Evolutionary conservation across 2,888 invertebrate genomes (phyloP).

Genomic region (Dolomedes plantarius): DNA sequence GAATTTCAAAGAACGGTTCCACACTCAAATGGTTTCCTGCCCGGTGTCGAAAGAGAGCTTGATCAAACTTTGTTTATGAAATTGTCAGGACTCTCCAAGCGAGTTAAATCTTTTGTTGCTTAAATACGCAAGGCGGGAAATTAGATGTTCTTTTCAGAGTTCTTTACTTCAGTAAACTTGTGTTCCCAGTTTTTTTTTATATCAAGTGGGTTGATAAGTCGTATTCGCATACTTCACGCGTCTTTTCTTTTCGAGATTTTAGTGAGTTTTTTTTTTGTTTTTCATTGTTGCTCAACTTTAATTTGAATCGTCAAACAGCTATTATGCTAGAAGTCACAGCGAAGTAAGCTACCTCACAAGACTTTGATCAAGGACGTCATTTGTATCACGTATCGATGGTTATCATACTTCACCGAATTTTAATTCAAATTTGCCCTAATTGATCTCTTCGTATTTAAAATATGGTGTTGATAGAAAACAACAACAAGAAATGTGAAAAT

Average conservation of each 20-base stretch:
- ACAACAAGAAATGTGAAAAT: too few species aligned
- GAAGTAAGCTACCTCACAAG: too few species aligned
- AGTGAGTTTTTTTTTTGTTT: neutral
- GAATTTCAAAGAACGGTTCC: conserved; percentile 1
- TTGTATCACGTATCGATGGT: too few species aligned
- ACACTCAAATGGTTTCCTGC: conserved; percentile 8
- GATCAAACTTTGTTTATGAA: neutral
- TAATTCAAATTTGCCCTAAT: too few species aligned
- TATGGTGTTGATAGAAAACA: too few species aligned
- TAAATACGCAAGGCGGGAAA: neutral
- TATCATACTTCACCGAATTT: too few species aligned
- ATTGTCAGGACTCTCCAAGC: neutral
- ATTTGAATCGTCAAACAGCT: neutral
- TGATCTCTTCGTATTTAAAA: too few species aligned
- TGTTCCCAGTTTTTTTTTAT: neutral
- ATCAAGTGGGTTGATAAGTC: neutral
- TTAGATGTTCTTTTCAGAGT: neutral
- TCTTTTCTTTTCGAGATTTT: neutral
- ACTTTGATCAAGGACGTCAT: too few species aligned
- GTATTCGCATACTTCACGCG: neutral
- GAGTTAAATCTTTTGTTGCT: neutral
- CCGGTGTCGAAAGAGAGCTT: neutral
- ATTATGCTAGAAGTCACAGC: neutral
- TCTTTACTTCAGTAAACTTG: neutral
- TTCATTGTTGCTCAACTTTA: neutral